A percentile compares a stretch with the other conserved stretches of the same genome.
Evolutionary conservation across 2,888 invertebrate species (phyloP).

Genomic region (Agapetus fuscipes): DNA sequence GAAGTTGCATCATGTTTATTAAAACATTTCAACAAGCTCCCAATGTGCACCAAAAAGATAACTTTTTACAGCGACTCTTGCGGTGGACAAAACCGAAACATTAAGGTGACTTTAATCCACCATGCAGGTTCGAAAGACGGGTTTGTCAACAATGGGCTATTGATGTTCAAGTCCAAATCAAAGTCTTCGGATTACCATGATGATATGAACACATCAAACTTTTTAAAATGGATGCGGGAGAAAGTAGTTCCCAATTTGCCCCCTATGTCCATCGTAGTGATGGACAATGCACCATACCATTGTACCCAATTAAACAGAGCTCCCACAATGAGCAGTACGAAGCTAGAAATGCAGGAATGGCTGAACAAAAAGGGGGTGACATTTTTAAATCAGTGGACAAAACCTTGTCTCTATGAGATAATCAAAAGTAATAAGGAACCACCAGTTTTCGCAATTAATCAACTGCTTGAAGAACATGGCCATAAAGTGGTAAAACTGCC

Average conservation of each 20-base stretch:
- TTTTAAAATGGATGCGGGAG: neutral
- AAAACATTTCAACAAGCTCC: neutral
- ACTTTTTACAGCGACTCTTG: too few species aligned
- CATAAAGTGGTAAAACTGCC: neutral
- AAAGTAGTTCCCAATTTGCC: slow-evolving; percentile 1
- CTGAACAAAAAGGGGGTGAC: neutral
- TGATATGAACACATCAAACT: neutral
- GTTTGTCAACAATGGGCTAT: neutral
- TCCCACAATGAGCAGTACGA: neutral
- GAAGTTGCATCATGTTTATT: neutral
- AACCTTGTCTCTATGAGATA: neutral
- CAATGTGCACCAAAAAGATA: slow-evolving; percentile 2
- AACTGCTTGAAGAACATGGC: neutral
- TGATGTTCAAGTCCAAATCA: neutral
- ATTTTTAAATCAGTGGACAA: slow-evolving; percentile 1
- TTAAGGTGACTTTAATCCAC: slow-evolving; percentile 3
- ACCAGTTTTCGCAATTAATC: neutral
- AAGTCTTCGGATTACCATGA: neutral
- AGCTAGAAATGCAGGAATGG: neutral
- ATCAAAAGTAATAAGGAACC: slow-evolving; percentile 1
- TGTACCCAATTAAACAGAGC: slow-evolving; percentile 1
- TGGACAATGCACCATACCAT: slow-evolving; percentile 3
- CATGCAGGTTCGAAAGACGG: neutral
- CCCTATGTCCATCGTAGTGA: neutral
- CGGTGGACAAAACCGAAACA: slow-evolving; percentile 3